Base-by-base conservation (phyloP, 1,140 invertebrate species). In the Ditylenchus dipsaci region DNA sequence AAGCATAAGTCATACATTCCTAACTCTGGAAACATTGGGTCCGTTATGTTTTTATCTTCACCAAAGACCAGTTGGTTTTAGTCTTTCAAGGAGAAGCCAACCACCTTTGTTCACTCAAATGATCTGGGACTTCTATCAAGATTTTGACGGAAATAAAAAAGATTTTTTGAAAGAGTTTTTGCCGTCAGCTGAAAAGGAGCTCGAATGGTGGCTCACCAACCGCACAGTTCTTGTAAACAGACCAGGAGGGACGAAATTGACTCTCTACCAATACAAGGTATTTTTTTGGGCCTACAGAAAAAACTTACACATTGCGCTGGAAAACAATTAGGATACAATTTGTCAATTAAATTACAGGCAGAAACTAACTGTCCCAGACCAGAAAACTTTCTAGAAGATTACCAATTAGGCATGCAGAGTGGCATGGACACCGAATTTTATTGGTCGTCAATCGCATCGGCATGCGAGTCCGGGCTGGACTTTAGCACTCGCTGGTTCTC, bases 401-500 rank as follows among this genome's bases (percentile, higher is more conserved):
- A 63, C 61, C 67, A 72, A 57, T n/a, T 63, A 9, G 64, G 53
- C 26, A 62, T 62, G n/a, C 64, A 69, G 64, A 59, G 62, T 21
- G 23, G 27, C 15, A 17, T 57, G 21, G 15, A 71, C 5, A 13
- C 58, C 0, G 30, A 59, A 30, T 58, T 65, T 13, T 49, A 66
- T 57, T 75, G 68, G 72, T 76, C 62, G 19, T 75, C 73, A 15
- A 67, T 58, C 17, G 73, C 73, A 1, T 71, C 67, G 60, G 73
- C 73, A 3, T 72, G 68, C 63, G 73, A 75, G 70, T 75, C 73
- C 13, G 73, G 73, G 5, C 26, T 72, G 19, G 73, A 75, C 62
- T 96, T 94, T 84, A 93, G 91, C 17, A 91, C 90, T 5, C 86
- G 92, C 57, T 96, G 93, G 93, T 93, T 92, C 78, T 88, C 90